Percentiles rank a stretch among this genome's conserved stretches.
These are phyloP conservation scores for Idaea biselata DNA, from an alignment of 2,888 invertebrate species.

Conservation along the genomic window DNA sequence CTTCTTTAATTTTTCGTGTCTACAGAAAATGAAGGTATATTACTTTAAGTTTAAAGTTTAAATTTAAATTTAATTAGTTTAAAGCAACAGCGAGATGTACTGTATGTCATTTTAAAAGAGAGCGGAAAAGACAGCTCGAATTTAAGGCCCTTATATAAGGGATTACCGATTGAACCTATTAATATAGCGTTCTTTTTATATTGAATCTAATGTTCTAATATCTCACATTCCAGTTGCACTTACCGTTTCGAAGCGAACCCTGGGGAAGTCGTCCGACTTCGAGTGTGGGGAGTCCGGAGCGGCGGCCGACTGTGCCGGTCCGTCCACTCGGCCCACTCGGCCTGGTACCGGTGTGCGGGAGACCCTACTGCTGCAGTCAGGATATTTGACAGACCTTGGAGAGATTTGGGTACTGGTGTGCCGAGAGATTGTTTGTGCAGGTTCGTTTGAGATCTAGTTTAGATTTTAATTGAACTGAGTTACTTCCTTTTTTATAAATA, in stretches of 20 bases:
- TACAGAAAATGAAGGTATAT: too few relatives aligned
- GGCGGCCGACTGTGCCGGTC: slow-evolving; percentile 82
- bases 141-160: too few relatives aligned
- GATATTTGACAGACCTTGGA: slow-evolving; percentile 89
- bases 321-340: slow-evolving; percentile 82
- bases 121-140: too few relatives aligned
- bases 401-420: slow-evolving; percentile 79
- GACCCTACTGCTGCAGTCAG: slow-evolving; percentile 85
- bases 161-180: too few relatives aligned
- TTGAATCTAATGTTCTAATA: too few relatives aligned
- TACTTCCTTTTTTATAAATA: neutral
- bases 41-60: too few relatives aligned
- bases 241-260: slow-evolving; percentile 93
- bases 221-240: slow-evolving; percentile 83
- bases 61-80: too few relatives aligned
- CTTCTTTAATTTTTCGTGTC: too few relatives aligned
- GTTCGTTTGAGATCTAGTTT: slow-evolving; percentile 34
- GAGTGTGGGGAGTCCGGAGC: slow-evolving; percentile 86
- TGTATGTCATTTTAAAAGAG: too few relatives aligned
- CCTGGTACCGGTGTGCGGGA: slow-evolving; percentile 86
- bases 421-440: slow-evolving; percentile 91
- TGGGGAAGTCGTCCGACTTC: slow-evolving; percentile 89
- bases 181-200: neutral
- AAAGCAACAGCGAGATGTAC: too few relatives aligned
- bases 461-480: neutral